phyloP scores from a whole-genome alignment of 2,797 vertebrate genomes.

The Xenopus petersii region DNA sequence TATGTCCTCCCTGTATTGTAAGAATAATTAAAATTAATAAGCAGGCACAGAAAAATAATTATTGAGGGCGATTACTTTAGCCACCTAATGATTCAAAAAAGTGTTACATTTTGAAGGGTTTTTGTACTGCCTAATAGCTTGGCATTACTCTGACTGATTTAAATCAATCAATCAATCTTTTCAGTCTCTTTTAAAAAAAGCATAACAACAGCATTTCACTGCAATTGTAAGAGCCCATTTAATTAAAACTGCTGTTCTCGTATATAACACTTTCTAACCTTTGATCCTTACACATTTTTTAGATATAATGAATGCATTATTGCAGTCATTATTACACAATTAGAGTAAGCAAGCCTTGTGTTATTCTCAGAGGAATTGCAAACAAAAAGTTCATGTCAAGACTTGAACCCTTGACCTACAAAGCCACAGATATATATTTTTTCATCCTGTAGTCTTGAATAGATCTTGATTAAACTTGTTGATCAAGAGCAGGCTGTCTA shows the following conservation, averaged over 20 bases:
- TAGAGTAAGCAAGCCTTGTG: constrained; percentile 11
- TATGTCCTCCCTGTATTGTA: too few species aligned
- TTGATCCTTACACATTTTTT: constrained; percentile 21
- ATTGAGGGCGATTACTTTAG: too few species aligned
- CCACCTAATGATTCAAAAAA: too few species aligned
- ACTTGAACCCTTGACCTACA: constrained; percentile 5
- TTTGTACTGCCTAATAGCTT: background rate
- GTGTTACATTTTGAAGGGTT: too few species aligned
- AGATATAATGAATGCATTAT: constrained; percentile 32
- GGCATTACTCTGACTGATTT: background rate
- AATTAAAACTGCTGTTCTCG: constrained; percentile 28
- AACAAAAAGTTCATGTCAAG: constrained; percentile 13
- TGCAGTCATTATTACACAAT: constrained; percentile 28
- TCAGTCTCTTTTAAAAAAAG: background rate
- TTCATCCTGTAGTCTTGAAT: background rate
- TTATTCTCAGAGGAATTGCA: constrained; percentile 43
- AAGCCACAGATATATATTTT: too few species aligned
- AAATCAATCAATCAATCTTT: background rate
- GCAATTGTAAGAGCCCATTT: background rate
- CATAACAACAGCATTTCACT: background rate
- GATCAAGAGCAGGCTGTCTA: constrained; percentile 4
- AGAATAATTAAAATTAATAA: too few species aligned
- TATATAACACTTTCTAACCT: constrained; percentile 14
- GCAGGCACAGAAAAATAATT: too few species aligned
- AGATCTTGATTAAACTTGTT: constrained; percentile 21